phyloP scores from a whole-genome alignment of 2,113 vertebrate genomes.

The Otus sunia region DNA sequence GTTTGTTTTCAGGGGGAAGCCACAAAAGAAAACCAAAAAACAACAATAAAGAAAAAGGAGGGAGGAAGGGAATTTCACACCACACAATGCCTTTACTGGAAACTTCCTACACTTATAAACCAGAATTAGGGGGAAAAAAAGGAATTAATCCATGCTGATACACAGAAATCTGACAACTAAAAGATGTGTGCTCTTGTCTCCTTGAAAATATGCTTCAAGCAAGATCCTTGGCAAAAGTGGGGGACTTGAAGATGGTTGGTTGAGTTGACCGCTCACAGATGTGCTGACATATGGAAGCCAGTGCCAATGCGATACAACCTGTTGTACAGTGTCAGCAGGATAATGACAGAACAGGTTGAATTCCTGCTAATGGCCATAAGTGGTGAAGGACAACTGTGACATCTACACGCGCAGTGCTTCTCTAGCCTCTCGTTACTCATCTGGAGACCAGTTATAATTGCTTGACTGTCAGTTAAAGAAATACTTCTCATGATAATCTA shows the following conservation, averaged over 20 bases:
- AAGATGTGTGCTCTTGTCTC: conserved; percentile 70
- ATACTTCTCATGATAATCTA: not conserved
- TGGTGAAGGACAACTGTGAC: conserved; percentile 72
- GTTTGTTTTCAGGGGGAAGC: not conserved
- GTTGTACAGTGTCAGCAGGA: conserved; percentile 83
- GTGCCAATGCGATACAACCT: conserved; percentile 82
- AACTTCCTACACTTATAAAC: not conserved
- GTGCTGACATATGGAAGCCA: conserved; percentile 84
- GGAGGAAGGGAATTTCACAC: not conserved
- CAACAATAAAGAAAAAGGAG: not conserved
- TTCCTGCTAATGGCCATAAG: conserved; percentile 65
- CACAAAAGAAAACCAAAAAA: not conserved
- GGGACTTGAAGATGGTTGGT: conserved; percentile 75
- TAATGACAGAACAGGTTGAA: conserved; percentile 80
- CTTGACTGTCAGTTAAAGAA: not conserved
- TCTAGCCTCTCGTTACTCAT: not conserved
- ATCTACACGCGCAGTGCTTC: not conserved
- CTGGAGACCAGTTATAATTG: not conserved
- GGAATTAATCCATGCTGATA: conserved; percentile 51
- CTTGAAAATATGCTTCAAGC: conserved; percentile 76
- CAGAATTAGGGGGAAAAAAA: not conserved
- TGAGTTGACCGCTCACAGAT: conserved; percentile 81
- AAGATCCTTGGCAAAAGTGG: conserved; percentile 71
- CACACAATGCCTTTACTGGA: not conserved
- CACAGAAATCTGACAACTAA: conserved; percentile 67